phyloP scores from a whole-genome alignment of 1,140 invertebrate species.

The Monochamus saltuarius region DNA sequence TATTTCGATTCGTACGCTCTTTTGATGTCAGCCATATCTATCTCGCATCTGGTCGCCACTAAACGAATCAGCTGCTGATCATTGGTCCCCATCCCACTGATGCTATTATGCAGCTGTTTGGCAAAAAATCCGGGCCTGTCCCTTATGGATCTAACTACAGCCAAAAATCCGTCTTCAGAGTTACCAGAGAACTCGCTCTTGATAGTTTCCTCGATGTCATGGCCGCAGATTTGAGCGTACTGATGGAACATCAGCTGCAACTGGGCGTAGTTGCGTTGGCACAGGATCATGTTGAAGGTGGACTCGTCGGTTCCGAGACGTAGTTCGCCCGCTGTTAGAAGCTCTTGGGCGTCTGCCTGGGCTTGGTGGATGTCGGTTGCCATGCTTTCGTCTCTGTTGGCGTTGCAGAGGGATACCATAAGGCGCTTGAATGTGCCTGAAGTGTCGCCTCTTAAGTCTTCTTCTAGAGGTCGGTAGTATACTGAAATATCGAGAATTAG shows the following conservation, averaged over 20 bases:
- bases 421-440: constrained; percentile 84
- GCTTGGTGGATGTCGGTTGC: constrained; percentile 64
- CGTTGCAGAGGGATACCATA: constrained; percentile 70
- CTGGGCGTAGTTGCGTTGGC: constrained; percentile 74
- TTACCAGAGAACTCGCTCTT: constrained; percentile 72
- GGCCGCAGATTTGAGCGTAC: constrained; percentile 55
- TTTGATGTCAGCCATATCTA: constrained; percentile 86
- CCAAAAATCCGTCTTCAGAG: constrained; percentile 64
- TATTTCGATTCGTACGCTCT: constrained; percentile 77
- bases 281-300: constrained; percentile 80
- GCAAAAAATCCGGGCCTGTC: constrained; percentile 89
- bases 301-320: constrained; percentile 85
- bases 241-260: constrained; percentile 64
- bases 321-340: constrained; percentile 76
- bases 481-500: constrained; percentile 56
- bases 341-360: constrained; percentile 67
- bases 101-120: constrained; percentile 80
- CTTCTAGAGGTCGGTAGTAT: constrained; percentile 72
- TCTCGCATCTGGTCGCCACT: constrained; percentile 82
- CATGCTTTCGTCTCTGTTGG: constrained; percentile 69
- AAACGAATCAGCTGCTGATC: constrained; percentile 85
- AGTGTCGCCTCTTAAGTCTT: constrained; percentile 77
- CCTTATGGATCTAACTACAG: constrained; percentile 74
- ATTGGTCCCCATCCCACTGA: constrained; percentile 82
- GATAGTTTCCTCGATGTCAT: constrained; percentile 69